phyloP scores from a whole-genome alignment of 2,797 vertebrate genomes.

The Macroramphosus scolopax region DNA sequence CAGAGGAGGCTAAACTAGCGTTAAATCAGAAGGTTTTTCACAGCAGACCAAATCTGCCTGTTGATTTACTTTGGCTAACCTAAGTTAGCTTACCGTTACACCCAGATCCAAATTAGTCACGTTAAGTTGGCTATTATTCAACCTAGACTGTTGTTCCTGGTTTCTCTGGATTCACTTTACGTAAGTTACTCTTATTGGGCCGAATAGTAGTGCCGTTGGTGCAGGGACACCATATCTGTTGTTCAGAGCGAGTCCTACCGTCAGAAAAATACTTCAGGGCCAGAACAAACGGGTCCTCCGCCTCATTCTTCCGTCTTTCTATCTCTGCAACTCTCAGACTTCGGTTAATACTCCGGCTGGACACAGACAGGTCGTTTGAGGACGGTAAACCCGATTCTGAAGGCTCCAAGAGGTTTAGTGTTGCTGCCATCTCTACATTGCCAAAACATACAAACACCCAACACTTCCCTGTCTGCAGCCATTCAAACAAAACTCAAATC shows the following conservation, averaged over 20 bases:
- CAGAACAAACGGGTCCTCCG: constrained; percentile 59
- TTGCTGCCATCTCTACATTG: constrained; percentile 74
- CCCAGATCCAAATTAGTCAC: too few relatives aligned
- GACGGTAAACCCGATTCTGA: constrained; percentile 35
- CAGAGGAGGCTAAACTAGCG: too few relatives aligned
- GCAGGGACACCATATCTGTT: too few relatives aligned
- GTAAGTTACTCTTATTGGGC: too few relatives aligned
- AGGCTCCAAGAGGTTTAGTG: constrained; percentile 24
- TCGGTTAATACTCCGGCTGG: constrained; percentile 50
- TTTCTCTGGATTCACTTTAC: too few relatives aligned
- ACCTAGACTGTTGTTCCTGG: too few relatives aligned
- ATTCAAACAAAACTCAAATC: constrained; percentile 77
- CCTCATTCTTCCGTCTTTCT: constrained; percentile 63
- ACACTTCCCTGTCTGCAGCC: background rate
- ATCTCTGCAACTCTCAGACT: constrained; percentile 73
- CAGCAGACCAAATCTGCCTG: too few relatives aligned
- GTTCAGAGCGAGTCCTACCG: constrained; percentile 48
- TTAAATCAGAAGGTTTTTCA: too few relatives aligned
- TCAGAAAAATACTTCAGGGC: constrained; percentile 73
- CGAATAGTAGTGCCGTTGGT: too few relatives aligned
- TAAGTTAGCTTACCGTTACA: too few relatives aligned
- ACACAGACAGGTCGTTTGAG: constrained; percentile 34
- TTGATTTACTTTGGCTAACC: too few relatives aligned
- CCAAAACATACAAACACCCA: constrained; percentile 14
- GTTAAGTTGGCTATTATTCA: too few relatives aligned